phyloP scores from a whole-genome alignment of 2,888 invertebrate genomes.

The Myathropa florea region DNA sequence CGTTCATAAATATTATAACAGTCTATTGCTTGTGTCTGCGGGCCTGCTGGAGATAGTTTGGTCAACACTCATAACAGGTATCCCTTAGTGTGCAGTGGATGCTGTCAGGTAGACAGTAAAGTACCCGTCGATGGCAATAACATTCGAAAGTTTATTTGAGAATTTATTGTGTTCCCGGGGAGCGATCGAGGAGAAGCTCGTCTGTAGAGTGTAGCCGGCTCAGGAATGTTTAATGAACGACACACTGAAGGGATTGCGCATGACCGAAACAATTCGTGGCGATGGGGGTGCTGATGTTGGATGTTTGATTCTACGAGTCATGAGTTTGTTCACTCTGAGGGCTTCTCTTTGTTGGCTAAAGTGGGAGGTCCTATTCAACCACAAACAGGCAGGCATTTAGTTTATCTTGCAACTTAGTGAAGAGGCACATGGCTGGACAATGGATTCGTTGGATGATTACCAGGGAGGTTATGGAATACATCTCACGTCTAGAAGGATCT shows the following conservation, averaged over 20 bases:
- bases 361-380: no score
- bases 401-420: no score
- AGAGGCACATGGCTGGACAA: no score
- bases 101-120: conserved; percentile 31
- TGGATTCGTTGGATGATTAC: no score
- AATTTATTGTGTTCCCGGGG: conserved; percentile 36
- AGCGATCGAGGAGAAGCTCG: background rate
- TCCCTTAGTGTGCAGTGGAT: background rate
- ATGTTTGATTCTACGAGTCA: no score
- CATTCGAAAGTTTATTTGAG: conserved; percentile 57
- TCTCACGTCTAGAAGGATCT: no score
- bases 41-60: conserved; percentile 6
- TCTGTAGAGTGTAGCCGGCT: background rate
- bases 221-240: background rate
- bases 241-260: background rate
- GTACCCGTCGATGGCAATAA: conserved; percentile 33
- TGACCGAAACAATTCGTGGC: no score
- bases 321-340: background rate
- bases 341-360: background rate
- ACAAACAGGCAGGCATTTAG: no score
- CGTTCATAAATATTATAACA: conserved; percentile 67
- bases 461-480: no score
- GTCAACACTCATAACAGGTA: conserved; percentile 27
- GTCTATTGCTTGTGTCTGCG: conserved; percentile 41
- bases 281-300: no score